phyloP scores from a whole-genome alignment of 2,888 invertebrate species.

The Tetropium fuscum region DNA sequence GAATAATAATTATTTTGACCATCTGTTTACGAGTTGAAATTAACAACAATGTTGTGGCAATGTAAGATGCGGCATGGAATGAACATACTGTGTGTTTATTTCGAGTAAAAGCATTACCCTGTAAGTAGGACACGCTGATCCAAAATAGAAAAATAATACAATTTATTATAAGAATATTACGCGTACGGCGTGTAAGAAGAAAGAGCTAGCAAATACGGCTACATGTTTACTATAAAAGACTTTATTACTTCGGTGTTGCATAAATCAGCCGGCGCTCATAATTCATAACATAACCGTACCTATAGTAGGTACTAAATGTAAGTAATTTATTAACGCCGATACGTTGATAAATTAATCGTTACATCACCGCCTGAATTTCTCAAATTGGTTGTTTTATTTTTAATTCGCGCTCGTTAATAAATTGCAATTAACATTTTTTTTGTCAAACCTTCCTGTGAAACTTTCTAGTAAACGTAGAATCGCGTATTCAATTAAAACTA shows the following conservation, averaged over 20 bases:
- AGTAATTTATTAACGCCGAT: not conserved
- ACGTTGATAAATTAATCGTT: constrained; percentile 2
- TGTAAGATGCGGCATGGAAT: constrained; percentile 11
- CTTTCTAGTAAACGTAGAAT: too few relatives aligned
- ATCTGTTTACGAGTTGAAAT: constrained; percentile 10
- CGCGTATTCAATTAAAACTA: too few relatives aligned
- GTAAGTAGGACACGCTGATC: constrained; percentile 37
- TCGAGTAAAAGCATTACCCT: constrained; percentile 31
- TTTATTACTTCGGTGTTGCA: constrained; percentile 18
- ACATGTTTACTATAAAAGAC: constrained; percentile 20
- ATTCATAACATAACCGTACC: constrained; percentile 19
- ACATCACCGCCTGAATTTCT: not conserved
- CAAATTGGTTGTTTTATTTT: constrained; percentile 4
- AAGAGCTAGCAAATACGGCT: constrained; percentile 11
- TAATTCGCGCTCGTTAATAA: constrained; percentile 1
- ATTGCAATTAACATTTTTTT: too few relatives aligned
- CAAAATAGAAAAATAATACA: constrained; percentile 39
- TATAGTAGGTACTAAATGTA: constrained; percentile 7
- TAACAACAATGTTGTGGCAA: constrained; percentile 1
- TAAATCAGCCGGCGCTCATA: constrained; percentile 21
- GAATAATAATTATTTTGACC: constrained; percentile 14
- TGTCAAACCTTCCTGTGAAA: too few relatives aligned
- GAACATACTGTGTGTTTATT: constrained; percentile 28
- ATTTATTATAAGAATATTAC: constrained; percentile 12
- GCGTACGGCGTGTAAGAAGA: constrained; percentile 26